phyloP scores from a whole-genome alignment of 2,797 vertebrate species.

The Hemitrygon akajei region DNA sequence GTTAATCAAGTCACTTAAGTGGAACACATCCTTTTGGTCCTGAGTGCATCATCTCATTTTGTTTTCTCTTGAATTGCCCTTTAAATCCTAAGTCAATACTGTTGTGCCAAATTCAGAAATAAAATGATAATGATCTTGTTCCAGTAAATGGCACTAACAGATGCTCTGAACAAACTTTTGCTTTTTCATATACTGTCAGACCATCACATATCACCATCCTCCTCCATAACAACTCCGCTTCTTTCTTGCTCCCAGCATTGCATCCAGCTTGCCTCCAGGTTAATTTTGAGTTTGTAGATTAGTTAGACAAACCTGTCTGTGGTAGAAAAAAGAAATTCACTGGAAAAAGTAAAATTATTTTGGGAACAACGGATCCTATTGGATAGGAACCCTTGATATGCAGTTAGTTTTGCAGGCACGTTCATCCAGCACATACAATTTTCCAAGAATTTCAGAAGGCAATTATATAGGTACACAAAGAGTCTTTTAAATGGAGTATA shows the following conservation, averaged over 20 bases:
- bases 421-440: not conserved
- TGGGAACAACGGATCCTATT: not conserved
- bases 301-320: not conserved
- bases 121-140: not conserved
- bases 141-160: not conserved
- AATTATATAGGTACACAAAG: conserved; percentile 9
- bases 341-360: not conserved
- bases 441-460: not conserved
- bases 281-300: too few relatives aligned
- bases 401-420: not conserved
- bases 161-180: not conserved
- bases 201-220: too few relatives aligned
- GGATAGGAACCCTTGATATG: not conserved
- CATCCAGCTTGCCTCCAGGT: too few relatives aligned
- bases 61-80: not conserved
- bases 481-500: not conserved
- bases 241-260: too few relatives aligned
- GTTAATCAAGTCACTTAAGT: too few relatives aligned
- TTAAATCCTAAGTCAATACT: not conserved
- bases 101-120: not conserved
- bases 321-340: not conserved
- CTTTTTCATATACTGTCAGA: not conserved
- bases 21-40: not conserved
- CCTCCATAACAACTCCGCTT: too few relatives aligned
- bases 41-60: not conserved